A percentile compares a stretch with the other conserved stretches of the same genome.
Evolutionary conservation across 2,888 invertebrate genomes (phyloP).

Genomic region (Eristalis tenax): DNA sequence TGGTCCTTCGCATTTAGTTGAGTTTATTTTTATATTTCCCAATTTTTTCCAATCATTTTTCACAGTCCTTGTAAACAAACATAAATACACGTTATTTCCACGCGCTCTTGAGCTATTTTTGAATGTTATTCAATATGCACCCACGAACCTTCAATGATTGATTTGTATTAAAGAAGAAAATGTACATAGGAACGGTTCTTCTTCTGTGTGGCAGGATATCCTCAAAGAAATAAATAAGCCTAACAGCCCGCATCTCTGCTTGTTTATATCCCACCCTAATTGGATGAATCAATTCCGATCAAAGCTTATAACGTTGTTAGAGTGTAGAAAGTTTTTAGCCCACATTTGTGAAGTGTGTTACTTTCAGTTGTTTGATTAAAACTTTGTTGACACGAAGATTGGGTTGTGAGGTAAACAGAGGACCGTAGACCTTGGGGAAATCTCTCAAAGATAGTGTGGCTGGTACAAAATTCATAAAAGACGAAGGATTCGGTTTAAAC

Average conservation of each 20-base stretch:
- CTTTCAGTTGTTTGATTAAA: background rate
- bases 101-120: constrained; percentile 24
- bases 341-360: constrained; percentile 27
- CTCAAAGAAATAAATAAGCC: background rate
- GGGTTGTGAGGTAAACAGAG: background rate
- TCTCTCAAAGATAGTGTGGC: background rate
- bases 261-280: background rate
- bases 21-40: background rate
- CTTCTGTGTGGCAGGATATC: background rate
- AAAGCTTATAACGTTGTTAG: constrained; percentile 22
- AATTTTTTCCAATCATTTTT: background rate
- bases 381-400: background rate
- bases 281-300: constrained; percentile 41
- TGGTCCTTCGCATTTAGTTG: constrained; percentile 32
- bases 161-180: background rate
- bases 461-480: background rate
- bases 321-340: constrained; percentile 20
- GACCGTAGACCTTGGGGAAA: background rate
- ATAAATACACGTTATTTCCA: background rate
- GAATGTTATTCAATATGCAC: background rate
- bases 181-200: background rate
- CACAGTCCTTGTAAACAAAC: background rate
- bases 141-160: background rate
- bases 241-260: constrained; percentile 16
- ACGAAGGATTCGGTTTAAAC: background rate